These are phyloP conservation scores for Parascotia fuliginaria DNA, from an alignment of 2,888 invertebrate species.

Conservation along the genomic window DNA sequence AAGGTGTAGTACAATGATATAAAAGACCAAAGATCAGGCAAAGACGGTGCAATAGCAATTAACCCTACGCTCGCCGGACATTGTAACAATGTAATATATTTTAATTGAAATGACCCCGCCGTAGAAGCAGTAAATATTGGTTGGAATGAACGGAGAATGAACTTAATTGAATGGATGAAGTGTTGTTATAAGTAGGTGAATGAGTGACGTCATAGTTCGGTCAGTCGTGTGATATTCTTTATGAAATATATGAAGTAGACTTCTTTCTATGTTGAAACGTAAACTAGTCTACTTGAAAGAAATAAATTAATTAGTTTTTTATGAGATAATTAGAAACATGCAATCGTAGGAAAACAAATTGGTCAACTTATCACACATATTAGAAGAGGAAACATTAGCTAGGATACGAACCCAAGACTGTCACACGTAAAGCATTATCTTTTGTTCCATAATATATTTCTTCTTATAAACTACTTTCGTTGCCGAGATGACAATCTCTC, in stretches of 20 bases:
- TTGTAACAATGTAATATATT: conserved; percentile 81
- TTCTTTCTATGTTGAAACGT: no score
- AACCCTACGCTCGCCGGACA: conserved; percentile 67
- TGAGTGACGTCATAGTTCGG: conserved; percentile 31
- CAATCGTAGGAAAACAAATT: no score
- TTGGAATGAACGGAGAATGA: conserved; percentile 56
- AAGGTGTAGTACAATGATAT: conserved; percentile 73
- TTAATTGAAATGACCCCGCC: conserved; percentile 81
- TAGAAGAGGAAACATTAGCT: no score
- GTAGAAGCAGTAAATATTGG: conserved; percentile 59
- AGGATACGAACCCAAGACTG: no score
- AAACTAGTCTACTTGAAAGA: no score
- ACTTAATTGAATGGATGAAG: conserved; percentile 45
- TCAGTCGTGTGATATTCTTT: neutral
- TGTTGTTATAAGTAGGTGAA: conserved; percentile 41
- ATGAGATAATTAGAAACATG: no score
- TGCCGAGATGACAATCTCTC: no score
- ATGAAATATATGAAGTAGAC: neutral
- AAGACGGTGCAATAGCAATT: conserved; percentile 78
- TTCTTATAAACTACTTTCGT: no score
- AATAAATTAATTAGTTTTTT: no score
- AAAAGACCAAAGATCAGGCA: conserved; percentile 76
- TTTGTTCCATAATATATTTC: no score
- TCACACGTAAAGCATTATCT: no score
- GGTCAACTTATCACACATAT: no score